Conservation (phyloP, 2,113 vertebrate genomes). For the Coptodon bakossiorum region DNA sequence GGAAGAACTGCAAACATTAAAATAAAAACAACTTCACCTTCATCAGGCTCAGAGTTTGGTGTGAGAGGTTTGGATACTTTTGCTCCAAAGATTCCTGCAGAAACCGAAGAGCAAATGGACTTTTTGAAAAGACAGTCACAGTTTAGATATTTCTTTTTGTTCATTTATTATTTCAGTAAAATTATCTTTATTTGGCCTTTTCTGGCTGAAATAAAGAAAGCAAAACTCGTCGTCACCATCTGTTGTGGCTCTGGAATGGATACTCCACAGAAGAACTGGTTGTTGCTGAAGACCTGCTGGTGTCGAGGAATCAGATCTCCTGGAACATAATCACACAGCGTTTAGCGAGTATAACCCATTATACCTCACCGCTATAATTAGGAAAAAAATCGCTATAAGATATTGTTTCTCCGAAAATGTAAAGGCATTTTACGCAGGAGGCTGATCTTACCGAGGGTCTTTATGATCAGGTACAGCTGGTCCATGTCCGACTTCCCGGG, state of each 20-base stretch:
- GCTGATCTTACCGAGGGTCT: constrained; percentile 80
- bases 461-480: constrained; percentile 90
- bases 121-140: not conserved
- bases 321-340: constrained; percentile 27
- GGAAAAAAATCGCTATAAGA: accelerated
- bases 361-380: not conserved
- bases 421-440: not conserved
- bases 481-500: constrained; percentile 93
- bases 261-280: constrained; percentile 94
- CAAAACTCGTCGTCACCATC: constrained; percentile 68
- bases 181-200: accelerated
- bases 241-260: constrained; percentile 87
- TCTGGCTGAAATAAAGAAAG: not conserved
- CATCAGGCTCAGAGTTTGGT: constrained; percentile 82
- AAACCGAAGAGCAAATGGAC: not conserved
- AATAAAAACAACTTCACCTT: constrained; percentile 76
- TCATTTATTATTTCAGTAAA: not conserved
- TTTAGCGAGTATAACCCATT: not conserved
- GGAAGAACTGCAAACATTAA: not conserved
- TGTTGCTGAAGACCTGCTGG: constrained; percentile 92
- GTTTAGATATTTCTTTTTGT: not conserved
- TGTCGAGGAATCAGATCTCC: constrained; percentile 93
- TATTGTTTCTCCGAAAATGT: not conserved
- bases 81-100: constrained; percentile 84
- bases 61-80: constrained; percentile 83